Conservation (phyloP, 1,140 invertebrate species). For the Diprion similis region DNA sequence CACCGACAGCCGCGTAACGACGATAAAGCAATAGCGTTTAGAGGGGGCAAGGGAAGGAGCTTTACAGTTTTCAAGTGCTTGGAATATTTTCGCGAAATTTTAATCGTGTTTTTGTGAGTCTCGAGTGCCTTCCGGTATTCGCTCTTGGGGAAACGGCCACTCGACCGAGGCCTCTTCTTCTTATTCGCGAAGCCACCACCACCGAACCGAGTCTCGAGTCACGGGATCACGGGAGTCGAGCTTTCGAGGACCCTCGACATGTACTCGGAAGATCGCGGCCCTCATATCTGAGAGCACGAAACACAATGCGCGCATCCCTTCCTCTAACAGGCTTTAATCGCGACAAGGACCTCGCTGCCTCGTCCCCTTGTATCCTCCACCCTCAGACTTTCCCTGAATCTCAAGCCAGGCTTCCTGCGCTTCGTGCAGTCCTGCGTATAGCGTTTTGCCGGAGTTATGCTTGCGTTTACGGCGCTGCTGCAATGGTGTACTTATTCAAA, state of each 20-base stretch:
- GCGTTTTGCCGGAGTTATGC: background rate
- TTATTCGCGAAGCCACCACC: background rate
- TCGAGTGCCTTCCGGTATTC: background rate
- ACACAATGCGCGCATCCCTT: conserved; percentile 48
- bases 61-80: background rate
- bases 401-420: background rate
- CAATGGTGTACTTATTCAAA: too few species aligned
- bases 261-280: conserved; percentile 39
- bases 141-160: conserved; percentile 34
- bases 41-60: background rate
- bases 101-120: conserved; percentile 18
- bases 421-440: conserved; percentile 9
- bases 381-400: conserved; percentile 5
- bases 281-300: conserved; percentile 42
- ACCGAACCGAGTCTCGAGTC: conserved; percentile 29
- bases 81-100: conserved; percentile 15
- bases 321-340: conserved; percentile 52
- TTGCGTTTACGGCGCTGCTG: background rate
- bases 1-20: background rate
- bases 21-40: conserved; percentile 7
- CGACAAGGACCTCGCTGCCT: conserved; percentile 41
- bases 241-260: conserved; percentile 43
- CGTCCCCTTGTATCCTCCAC: background rate
- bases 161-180: conserved; percentile 29
- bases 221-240: conserved; percentile 37